A percentile compares a stretch with the other conserved stretches of the same genome.
Evolutionary conservation across 2,113 vertebrate species (phyloP).

Genomic region (Oenanthe oenanthe): DNA sequence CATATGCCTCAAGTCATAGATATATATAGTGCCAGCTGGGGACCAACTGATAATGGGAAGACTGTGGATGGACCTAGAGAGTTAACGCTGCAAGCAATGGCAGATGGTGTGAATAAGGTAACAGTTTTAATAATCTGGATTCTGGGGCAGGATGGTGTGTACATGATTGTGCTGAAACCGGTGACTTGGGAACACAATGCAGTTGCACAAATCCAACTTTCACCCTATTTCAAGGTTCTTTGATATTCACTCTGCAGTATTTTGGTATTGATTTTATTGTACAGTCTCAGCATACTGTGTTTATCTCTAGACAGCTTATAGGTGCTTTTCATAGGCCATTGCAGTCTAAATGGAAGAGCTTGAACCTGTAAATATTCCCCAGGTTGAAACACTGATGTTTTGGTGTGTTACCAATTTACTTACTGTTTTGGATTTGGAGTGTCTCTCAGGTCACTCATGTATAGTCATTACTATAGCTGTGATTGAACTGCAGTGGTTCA

Average conservation of each 20-base stretch:
- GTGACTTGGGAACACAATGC: neutral
- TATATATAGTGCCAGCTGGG: constrained; percentile 99
- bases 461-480: neutral
- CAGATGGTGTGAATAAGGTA: constrained; percentile 98
- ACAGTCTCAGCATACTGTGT: neutral
- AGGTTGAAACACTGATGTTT: neutral
- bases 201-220: neutral
- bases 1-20: constrained; percentile 98
- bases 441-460: neutral
- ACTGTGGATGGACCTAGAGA: constrained; percentile 98
- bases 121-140: neutral
- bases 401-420: neutral
- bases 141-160: neutral
- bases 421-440: neutral
- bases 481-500: neutral
- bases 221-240: neutral
- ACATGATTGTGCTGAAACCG: neutral
- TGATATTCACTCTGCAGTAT: neutral
- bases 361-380: neutral
- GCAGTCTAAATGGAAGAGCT: neutral
- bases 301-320: neutral
- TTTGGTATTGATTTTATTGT: neutral
- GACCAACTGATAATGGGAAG: constrained; percentile 96
- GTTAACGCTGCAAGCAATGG: constrained; percentile 96
- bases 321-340: neutral